Evolutionary conservation across 2,797 vertebrate genomes (phyloP), one percentile per base, ranked within the genome.

Genomic region (Alca torda): DNA sequence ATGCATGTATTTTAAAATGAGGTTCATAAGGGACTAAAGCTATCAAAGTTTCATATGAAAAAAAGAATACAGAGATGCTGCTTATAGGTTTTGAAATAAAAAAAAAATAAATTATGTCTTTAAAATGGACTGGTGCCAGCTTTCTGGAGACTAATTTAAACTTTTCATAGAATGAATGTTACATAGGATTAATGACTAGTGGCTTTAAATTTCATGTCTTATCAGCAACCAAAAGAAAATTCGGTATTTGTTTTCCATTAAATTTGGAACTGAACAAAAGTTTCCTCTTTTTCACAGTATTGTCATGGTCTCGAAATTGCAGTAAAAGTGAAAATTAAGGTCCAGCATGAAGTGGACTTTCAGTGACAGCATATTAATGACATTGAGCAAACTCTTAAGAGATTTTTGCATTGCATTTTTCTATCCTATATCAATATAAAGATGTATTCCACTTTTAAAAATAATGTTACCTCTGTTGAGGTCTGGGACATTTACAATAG

Each of bases 121-220:
- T 95, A 80, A 82, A 96, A 94, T 77, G 17, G 48, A 93, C 90
- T 48, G 39, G 16, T 96, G n/a, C 31, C 73, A 88, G 11, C 48
- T 87, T 84, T 92, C 79, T 81, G 20, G 54, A 85, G 43, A 79
- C 15, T 89, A 87, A 89, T 92, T 92, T 92, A 84, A 88, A 83
- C 21, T 94, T 90, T 88, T 86, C 37, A 3, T 73, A 75, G 23
- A 84, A 60, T 80, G 87, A 80, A 13, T 6, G 1, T 93, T 95
- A 78, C n/a, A 31, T 53, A 64, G 25, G 61, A 80, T 93, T 92
- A 93, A 59, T 76, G 74, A 90, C 8, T 59, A 19, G 18, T 67
- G 72, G 28, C 14, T 93, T 87, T 87, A 79, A 45, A 68, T 89
- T 91, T 90, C 10, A 4, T 31, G 8, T 35, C 23, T 85, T 91